A percentile compares a stretch with the other conserved stretches of the same genome.
phyloP scores from a whole-genome alignment of 2,113 vertebrate genomes.

The Strix aluco region DNA sequence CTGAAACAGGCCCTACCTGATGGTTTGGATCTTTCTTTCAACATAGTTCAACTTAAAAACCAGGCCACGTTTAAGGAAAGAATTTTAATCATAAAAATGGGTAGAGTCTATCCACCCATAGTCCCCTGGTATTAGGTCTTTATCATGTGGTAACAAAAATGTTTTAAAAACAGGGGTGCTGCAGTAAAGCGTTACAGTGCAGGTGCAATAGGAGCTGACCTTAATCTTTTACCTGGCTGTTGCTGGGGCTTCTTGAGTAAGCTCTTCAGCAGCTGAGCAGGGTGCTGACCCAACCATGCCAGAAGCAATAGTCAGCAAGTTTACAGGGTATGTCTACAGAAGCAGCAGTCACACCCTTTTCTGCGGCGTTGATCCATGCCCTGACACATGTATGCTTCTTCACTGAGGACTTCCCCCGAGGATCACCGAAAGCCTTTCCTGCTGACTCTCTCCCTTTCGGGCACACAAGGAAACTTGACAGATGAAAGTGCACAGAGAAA shows the following conservation, averaged over 20 bases:
- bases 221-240: not conserved
- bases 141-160: not conserved
- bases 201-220: not conserved
- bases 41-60: not conserved
- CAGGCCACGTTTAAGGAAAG: not conserved
- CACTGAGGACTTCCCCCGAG: not conserved
- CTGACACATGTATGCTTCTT: not conserved
- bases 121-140: not conserved
- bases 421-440: not conserved
- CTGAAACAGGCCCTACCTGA: conserved; percentile 50
- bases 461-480: not conserved
- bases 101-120: not conserved
- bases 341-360: not conserved
- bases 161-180: not conserved
- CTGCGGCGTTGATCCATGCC: rapidly evolving
- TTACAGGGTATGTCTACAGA: not conserved
- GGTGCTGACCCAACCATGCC: not conserved
- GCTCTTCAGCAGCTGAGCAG: not conserved
- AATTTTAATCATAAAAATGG: conserved; percentile 11
- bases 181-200: not conserved
- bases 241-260: not conserved
- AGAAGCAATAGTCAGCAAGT: not conserved
- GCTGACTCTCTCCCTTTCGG: not conserved
- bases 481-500: not conserved
- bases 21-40: conserved; percentile 26